phyloP scores from a whole-genome alignment of 2,888 invertebrate species.

The Adelognathus sp. region DNA sequence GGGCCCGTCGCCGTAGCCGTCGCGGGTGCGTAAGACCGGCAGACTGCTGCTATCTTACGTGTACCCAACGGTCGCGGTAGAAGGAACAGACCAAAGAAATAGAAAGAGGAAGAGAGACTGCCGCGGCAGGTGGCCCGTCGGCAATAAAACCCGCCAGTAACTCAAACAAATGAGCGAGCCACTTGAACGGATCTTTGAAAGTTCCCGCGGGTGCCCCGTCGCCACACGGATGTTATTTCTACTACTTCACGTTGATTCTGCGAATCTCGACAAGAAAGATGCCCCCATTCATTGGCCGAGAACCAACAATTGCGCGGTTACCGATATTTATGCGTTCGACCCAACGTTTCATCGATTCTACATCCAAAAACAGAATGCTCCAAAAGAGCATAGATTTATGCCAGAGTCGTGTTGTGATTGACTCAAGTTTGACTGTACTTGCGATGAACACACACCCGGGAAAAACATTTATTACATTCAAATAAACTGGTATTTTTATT shows the following conservation, averaged over 20 bases:
- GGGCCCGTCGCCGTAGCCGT: slow-evolving; percentile 14
- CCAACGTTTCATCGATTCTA: background rate
- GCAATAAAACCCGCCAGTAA: slow-evolving; percentile 61
- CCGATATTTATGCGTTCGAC: background rate
- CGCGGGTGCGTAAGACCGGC: slow-evolving; percentile 22
- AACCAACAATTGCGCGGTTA: background rate
- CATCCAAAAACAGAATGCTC: background rate
- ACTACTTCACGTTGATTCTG: slow-evolving; percentile 54
- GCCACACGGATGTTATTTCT: slow-evolving; percentile 24
- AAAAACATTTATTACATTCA: too few species aligned
- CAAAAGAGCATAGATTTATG: too few species aligned
- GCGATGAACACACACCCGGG: too few species aligned
- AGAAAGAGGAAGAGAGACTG: slow-evolving; percentile 27
- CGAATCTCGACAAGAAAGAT: slow-evolving; percentile 54
- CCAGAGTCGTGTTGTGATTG: too few species aligned
- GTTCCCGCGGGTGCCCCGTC: slow-evolving; percentile 57
- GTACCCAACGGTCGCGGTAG: background rate
- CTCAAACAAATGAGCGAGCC: slow-evolving; percentile 65
- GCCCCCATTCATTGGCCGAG: background rate
- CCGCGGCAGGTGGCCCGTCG: slow-evolving; percentile 49
- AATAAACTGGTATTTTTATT: too few species aligned
- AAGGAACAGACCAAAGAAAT: slow-evolving; percentile 22
- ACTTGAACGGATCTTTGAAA: slow-evolving; percentile 46
- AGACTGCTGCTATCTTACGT: background rate
- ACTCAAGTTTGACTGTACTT: too few species aligned